phyloP scores from a whole-genome alignment of 2,113 vertebrate genomes.

The Zosterops hypoxanthus region DNA sequence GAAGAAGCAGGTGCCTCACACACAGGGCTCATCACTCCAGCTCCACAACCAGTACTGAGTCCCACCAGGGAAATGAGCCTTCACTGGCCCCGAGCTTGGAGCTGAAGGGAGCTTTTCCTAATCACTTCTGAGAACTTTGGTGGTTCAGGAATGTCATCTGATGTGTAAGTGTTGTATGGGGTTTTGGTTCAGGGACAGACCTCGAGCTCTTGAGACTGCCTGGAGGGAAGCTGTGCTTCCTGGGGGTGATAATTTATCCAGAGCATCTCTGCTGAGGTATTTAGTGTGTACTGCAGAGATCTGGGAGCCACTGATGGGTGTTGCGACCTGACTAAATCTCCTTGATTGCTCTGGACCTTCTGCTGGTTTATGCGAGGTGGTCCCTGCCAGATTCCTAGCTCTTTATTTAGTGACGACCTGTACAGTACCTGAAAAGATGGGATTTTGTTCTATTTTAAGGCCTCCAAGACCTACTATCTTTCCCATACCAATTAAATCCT shows the following conservation, averaged over 20 bases:
- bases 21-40: background rate
- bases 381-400: background rate
- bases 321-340: background rate
- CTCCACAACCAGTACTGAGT: accelerated
- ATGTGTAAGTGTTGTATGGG: accelerated
- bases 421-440: background rate
- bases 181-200: background rate
- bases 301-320: background rate
- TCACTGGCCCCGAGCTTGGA: accelerated
- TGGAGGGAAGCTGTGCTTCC: background rate
- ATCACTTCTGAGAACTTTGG: background rate
- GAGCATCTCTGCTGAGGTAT: background rate
- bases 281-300: background rate
- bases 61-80: background rate
- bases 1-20: background rate
- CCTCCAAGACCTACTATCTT: background rate
- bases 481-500: background rate
- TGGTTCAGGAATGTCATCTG: accelerated
- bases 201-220: background rate
- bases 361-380: background rate
- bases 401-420: background rate
- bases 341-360: background rate
- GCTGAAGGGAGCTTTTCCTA: background rate
- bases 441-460: background rate
- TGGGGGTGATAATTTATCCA: background rate